Percentiles rank a stretch among this genome's conserved stretches.
Conservation (phyloP, 2,888 invertebrate species). For the Tridacna gigas region DNA sequence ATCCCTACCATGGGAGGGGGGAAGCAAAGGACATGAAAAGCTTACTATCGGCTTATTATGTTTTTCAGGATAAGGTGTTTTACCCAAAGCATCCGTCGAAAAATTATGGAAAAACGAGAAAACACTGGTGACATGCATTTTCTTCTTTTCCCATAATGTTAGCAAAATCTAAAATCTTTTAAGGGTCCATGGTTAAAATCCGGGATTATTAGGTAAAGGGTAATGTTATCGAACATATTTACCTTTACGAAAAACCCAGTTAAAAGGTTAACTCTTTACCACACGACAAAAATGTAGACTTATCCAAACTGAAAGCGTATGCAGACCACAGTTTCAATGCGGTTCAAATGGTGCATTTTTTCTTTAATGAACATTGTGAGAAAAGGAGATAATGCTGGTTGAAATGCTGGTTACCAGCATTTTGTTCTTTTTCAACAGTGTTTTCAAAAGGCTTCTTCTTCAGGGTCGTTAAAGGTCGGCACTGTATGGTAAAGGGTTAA, state of each 20-base stretch:
- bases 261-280: no score
- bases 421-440: not conserved
- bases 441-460: not conserved
- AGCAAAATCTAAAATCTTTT: not conserved
- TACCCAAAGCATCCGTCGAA: no score
- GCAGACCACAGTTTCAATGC: no score
- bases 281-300: no score
- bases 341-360: no score
- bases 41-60: no score
- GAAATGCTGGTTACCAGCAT: not conserved
- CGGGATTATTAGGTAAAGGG: not conserved
- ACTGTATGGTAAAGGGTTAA: not conserved
- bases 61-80: no score
- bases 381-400: not conserved
- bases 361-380: not conserved
- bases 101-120: conserved; percentile 2
- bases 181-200: not conserved
- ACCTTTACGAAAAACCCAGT: no score
- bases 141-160: conserved; percentile 7
- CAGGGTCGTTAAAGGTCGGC: not conserved
- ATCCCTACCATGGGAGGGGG: no score
- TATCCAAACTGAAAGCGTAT: no score
- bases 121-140: not conserved
- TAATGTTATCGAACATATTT: no score
- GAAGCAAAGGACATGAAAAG: no score